Percentiles rank a stretch among this genome's conserved stretches.
Conservation (phyloP, 2,113 vertebrate species). For the Butorides virescens region DNA sequence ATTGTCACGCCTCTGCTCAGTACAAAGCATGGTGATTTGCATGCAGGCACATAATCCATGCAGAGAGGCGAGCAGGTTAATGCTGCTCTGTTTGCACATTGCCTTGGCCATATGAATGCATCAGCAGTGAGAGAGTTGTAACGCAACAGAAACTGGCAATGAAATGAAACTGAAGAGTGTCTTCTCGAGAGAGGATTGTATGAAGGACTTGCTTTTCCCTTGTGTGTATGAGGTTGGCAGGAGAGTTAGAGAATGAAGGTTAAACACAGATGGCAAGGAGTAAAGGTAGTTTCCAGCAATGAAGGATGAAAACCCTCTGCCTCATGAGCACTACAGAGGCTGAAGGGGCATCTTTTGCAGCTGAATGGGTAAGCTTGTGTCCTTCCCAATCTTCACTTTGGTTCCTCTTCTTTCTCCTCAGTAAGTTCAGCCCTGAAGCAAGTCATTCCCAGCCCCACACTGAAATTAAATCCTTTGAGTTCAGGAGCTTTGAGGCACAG, state of each 20-base stretch:
- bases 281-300: background rate
- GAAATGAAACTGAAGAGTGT: background rate
- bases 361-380: background rate
- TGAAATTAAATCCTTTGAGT: background rate
- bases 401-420: background rate
- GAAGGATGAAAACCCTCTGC: background rate
- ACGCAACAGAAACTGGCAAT: background rate
- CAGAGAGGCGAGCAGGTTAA: background rate
- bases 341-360: background rate
- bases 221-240: background rate
- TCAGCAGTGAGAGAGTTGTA: background rate
- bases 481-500: background rate
- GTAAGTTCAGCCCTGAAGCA: background rate
- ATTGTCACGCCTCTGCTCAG: background rate
- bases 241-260: background rate
- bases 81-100: background rate
- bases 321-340: background rate
- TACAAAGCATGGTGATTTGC: background rate
- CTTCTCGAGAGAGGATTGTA: background rate
- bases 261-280: background rate
- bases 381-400: background rate
- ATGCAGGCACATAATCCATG: rapidly evolving
- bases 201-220: background rate
- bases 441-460: background rate
- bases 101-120: background rate